Evolutionary conservation across 1,140 invertebrate genomes (phyloP), one percentile per base, ranked within the genome.

Genomic region (Dinoponera quadriceps): DNA sequence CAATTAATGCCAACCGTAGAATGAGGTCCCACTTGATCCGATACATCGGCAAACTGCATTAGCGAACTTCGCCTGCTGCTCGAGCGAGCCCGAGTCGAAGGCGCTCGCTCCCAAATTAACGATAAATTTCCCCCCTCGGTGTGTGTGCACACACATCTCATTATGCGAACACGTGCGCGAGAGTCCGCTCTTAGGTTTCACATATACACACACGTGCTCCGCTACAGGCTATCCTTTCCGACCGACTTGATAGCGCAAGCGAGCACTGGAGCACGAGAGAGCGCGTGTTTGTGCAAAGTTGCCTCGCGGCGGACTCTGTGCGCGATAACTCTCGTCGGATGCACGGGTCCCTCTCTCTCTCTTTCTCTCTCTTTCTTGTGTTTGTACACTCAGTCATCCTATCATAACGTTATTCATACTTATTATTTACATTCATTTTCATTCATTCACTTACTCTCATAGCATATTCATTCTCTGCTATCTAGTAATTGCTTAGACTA

Each of bases 181-280:
- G 73, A 49, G 48, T 63, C 44, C 55, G 20, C 74, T 48, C 25
- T 80, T 80, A 29, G 65, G 25, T 71, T 71, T 57, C 44, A 33
- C 65, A 44, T 33, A 25, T 22, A 57, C 44, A 51, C 65, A 57
- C 51, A n/a, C 18, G 44, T 22, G 38, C 38, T 9, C 20, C 62
- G 44, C 29, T 77, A 55, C 51, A 68, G 54, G 14, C 63, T n/a
- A 33, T 44, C 16, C 22, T 71, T 80, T 80, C 65, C 65, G 75
- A 59, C 75, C 65, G 75, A 80, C 75, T 80, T 80, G 65, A 80
- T 80, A 80, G 51, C 65, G 51, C 33, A 48, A 69, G 51, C 75
- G 75, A 69, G 65, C 75, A 68, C 18, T 29, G 63, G 33, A 57
- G 51, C 75, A 69, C 62, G 75, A 69, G 49, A 78, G 51, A 44